Conservation (phyloP, 2,888 invertebrate species). For the Monochamus alternatus region DNA sequence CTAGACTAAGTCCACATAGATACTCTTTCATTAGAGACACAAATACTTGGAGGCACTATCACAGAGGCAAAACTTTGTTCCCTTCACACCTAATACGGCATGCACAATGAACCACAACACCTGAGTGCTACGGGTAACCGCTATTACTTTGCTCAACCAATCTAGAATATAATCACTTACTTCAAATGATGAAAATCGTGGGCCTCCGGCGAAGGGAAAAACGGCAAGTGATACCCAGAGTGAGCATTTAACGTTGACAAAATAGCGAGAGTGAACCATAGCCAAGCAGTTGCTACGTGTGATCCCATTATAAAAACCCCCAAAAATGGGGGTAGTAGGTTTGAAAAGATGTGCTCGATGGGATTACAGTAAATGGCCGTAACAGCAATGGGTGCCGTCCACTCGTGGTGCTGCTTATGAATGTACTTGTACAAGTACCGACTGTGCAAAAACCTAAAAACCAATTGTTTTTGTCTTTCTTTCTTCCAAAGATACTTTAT, state of each 20-base stretch:
- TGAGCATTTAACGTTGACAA: slow-evolving; percentile 86
- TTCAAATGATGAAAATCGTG: slow-evolving; percentile 92
- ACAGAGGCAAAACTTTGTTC: no score
- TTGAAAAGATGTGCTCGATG: slow-evolving; percentile 83
- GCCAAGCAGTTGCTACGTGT: slow-evolving; percentile 83
- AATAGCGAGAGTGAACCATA: slow-evolving; percentile 87
- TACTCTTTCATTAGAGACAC: no score
- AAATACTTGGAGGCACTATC: no score
- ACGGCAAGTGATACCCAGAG: slow-evolving; percentile 89
- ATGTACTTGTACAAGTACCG: slow-evolving; percentile 84
- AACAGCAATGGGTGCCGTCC: slow-evolving; percentile 90
- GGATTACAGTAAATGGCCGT: slow-evolving; percentile 88
- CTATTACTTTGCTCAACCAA: no score
- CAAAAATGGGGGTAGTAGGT: slow-evolving; percentile 83
- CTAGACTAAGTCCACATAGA: no score
- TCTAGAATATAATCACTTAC: slow-evolving; percentile 70
- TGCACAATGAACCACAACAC: no score
- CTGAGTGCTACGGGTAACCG: no score
- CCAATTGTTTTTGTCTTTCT: neutral
- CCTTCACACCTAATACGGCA: no score
- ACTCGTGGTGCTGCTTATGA: slow-evolving; percentile 91
- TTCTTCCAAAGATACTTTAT: slow-evolving; percentile 23
- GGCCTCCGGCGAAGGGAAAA: slow-evolving; percentile 88
- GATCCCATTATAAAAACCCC: slow-evolving; percentile 84
- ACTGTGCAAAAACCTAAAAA: slow-evolving; percentile 80